Evolutionary conservation across 2,888 invertebrate species (phyloP), one percentile per base, ranked within the genome.

Genomic region (Crossocerus cetratus): DNA sequence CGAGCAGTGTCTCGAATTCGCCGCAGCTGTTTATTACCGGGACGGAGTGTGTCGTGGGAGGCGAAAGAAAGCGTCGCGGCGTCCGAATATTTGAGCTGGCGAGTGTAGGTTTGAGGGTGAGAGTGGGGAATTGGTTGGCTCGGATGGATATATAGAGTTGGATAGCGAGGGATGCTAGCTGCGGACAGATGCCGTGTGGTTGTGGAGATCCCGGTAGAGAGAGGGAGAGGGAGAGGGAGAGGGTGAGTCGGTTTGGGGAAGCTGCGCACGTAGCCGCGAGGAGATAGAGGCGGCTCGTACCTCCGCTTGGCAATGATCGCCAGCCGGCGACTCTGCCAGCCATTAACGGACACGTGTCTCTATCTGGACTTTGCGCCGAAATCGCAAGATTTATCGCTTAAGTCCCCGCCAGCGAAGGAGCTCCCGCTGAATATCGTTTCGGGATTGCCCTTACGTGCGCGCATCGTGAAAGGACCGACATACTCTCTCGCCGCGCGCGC

Each of bases 321-420:
- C 88, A 87, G 82, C 87, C 86, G 87, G 88, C 83, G 86, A 86
- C 88, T 86, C 82, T 86, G 86, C 86, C 86, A 85, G 83, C 89
- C 88, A 89, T 89, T 89, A 89, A 89, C 86, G 86, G 87, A 88
- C 88, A 89, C 86, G 86, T 89, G 88, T 89, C 89, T 87, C 87
- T 86, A 86, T 88, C 83, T 81, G 83, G 84, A 83, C 83, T 84
- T 84, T 77, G 78, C 80, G 77, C 71, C 61, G 60, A 72, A 66
- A 77, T 72, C 72, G 72, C 60, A 71, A 72, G 77, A 80, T 76
- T 83, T 83, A 74, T 83, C 81, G 65, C 61, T 43, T 60, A 57
- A 66, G 72, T 77, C 57, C 55, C 59, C 45, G 57, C 54, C 53
- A 49, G 14, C 49, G 14, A 49, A 49, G 49, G 49, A 49, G n/a